Base-by-base conservation (phyloP, 2,797 vertebrate genomes). In the Dallia pectoralis region DNA sequence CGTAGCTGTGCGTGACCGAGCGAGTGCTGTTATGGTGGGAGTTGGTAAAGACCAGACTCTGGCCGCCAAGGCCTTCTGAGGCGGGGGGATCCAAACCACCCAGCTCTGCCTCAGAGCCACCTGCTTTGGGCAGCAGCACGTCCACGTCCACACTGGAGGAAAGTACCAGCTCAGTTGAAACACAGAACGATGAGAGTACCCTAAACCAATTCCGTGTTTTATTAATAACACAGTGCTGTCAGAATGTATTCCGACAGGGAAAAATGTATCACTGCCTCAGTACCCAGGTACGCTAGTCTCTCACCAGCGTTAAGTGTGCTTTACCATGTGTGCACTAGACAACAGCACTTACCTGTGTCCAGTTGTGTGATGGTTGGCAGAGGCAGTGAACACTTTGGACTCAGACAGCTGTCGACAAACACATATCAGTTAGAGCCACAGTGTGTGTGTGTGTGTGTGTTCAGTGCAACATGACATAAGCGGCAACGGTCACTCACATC, bases 1-100 rank as follows among this genome's bases (percentile, higher is more conserved):
- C 91, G 32, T 94, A 98, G 88, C 95, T 94, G 85, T 94, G 96
- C 80, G 94, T 93, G 83, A 93, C 90, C 81, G 89, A 90, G 76
- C 95, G 93, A 80, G 51, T 53, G 51, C 81, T 91, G 82, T 91
- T 90, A 84, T 91, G 95, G 86, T 98, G 96, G 80, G 97, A 99
- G 90, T 98, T 99, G 75, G 96, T 99, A 88, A 99, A 99, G 71
- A 99, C 96, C 77, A 99, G 89, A 33, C 97, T 96, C 91, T 98
- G 96, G 61, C 94, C 93, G 78, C 51, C 51, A 2, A 99, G 95
- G 79, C 92, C 91, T 78, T 96, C 96, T 0, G 89, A 82, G 47
- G 94, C 95, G 1, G 94, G 93, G 0, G 93, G 71, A 67, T 97
- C 96, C 40, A 25, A 93, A 0, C 19, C 90, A 75, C 67, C 93